These are phyloP conservation scores for Plemyria rubiginata DNA, from an alignment of 2,888 invertebrate species.

Conservation along the genomic window DNA sequence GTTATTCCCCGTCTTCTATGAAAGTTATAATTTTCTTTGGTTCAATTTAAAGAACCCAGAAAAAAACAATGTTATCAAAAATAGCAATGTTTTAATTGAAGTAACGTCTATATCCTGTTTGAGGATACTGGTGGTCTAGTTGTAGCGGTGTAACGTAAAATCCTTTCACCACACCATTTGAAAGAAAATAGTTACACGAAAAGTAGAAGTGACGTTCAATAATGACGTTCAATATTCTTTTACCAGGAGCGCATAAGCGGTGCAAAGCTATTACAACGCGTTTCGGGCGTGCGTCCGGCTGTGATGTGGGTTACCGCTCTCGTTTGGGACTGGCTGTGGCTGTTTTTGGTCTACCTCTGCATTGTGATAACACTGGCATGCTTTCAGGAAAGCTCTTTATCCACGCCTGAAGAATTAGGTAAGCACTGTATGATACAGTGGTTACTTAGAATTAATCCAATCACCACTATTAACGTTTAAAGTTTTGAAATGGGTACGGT, in stretches of 20 bases:
- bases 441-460: no score
- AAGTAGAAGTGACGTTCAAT: no score
- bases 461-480: background rate
- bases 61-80: no score
- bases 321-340: constrained; percentile 88
- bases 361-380: constrained; percentile 86
- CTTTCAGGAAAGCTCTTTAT: constrained; percentile 88
- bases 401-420: constrained; percentile 83
- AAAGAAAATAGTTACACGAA: no score
- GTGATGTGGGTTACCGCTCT: constrained; percentile 89
- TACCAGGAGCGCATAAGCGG: constrained; percentile 88
- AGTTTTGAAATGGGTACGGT: background rate
- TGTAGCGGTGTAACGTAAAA: no score
- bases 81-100: no score
- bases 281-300: constrained; percentile 88
- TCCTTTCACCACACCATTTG: no score
- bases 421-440: constrained; percentile 23
- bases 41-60: no score
- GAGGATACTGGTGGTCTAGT: no score
- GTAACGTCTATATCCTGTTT: no score
- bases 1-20: no score
- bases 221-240: background rate
- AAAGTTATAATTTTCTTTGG: no score
- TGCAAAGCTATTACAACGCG: constrained; percentile 89
- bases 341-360: constrained; percentile 84